These are phyloP conservation scores for Diplodus puntazzo DNA, from an alignment of 2,797 vertebrate genomes.

Conservation along the genomic window DNA sequence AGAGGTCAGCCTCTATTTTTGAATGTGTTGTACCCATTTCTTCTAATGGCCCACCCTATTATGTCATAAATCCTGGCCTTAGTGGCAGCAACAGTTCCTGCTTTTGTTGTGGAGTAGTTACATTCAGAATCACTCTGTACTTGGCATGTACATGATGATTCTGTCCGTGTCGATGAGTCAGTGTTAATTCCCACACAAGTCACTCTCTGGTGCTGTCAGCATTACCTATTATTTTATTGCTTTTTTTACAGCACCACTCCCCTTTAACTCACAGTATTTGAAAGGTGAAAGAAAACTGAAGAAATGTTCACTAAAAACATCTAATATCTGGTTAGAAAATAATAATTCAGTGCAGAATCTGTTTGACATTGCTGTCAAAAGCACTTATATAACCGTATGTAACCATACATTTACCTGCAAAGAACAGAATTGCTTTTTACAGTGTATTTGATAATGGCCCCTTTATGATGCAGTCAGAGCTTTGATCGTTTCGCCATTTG, in stretches of 20 bases:
- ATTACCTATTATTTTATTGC: constrained; percentile 48
- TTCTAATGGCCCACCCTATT: constrained; percentile 65
- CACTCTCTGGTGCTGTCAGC: constrained; percentile 33
- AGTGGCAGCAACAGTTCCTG: constrained; percentile 61
- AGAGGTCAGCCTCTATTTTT: constrained; percentile 68
- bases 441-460: constrained; percentile 65
- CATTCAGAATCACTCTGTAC: constrained; percentile 36
- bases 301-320: constrained; percentile 25
- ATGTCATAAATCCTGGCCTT: constrained; percentile 70
- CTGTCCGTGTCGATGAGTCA: constrained; percentile 25
- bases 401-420: constrained; percentile 31
- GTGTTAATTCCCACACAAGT: constrained; percentile 42
- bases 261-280: constrained; percentile 29
- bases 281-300: constrained; percentile 42
- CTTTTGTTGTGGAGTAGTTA: constrained; percentile 66
- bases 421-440: constrained; percentile 42
- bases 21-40: constrained; percentile 57
- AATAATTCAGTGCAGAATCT: constrained; percentile 20
- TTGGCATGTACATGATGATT: constrained; percentile 18
- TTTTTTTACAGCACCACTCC: constrained; percentile 37
- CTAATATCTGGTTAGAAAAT: constrained; percentile 2
- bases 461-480: constrained; percentile 57
- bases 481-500: constrained; percentile 68
- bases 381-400: constrained; percentile 23
- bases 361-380: constrained; percentile 28